A percentile compares a stretch with the other conserved stretches of the same genome.
These are phyloP conservation scores for Marcusenius ussheri DNA, from an alignment of 2,113 vertebrate species.

Conservation along the genomic window DNA sequence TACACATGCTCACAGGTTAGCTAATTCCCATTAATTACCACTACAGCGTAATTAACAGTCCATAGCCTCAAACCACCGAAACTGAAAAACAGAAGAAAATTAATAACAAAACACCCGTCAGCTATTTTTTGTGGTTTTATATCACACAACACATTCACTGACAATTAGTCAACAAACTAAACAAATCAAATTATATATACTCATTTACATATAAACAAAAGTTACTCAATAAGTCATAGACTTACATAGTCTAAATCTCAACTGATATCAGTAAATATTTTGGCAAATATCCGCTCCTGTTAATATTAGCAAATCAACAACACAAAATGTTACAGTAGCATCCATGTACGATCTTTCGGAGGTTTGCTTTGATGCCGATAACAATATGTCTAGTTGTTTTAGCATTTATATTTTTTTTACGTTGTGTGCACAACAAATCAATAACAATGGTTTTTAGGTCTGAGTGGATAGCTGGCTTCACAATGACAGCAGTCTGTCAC, in stretches of 20 bases:
- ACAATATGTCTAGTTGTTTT: constrained; percentile 79
- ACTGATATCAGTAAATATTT: not conserved
- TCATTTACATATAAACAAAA: not conserved
- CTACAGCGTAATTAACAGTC: constrained; percentile 2
- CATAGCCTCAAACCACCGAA: not conserved
- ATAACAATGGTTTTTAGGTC: constrained; percentile 86
- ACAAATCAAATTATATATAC: not conserved
- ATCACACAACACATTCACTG: constrained; percentile 1
- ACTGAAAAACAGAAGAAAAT: not conserved
- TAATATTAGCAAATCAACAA: not conserved
- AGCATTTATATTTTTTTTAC: constrained; percentile 92
- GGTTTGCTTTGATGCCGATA: constrained; percentile 81
- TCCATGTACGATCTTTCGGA: constrained; percentile 77
- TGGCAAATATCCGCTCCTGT: not conserved
- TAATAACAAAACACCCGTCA: constrained; percentile 4
- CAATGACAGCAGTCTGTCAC: constrained; percentile 99
- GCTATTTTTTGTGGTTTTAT: not conserved
- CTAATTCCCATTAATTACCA: not conserved
- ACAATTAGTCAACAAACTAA: constrained; percentile 1
- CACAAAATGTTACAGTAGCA: constrained; percentile 59
- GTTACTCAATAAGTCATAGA: not conserved
- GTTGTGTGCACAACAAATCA: constrained; percentile 96
- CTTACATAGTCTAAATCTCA: not conserved
- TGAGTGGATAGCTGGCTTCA: constrained; percentile 80
- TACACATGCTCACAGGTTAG: not conserved